Evolutionary conservation across 2,888 invertebrate genomes (phyloP), one percentile per base, ranked within the genome.

Genomic region (Thereva unica): DNA sequence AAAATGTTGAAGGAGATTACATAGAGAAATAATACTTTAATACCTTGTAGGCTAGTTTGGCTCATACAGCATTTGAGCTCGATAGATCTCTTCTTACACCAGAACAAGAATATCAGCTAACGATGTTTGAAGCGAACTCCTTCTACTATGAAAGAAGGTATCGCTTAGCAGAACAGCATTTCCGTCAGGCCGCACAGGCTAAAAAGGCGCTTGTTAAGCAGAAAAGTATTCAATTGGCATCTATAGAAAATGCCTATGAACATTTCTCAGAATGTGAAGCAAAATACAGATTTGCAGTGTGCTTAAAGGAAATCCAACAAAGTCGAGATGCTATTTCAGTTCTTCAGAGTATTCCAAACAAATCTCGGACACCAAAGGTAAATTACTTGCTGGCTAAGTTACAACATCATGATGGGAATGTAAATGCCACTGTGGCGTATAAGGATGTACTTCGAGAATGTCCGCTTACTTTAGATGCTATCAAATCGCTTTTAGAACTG

Each of bases 371-470:
- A 34, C 84, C 90, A 0, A 89, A 89, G 77, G 85, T 92, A 4
- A 90, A 92, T 75, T 87, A 92, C 85, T 87, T 91, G 8, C 77
- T 93, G 63, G 92, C 89, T 4, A 87, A 88, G 76, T 82, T 92
- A 71, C 89, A 89, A 72, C 86, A 87, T 72, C 85, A 87, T 69
- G 84, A 84, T 66, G 89, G 89, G 8, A 86, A 87, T 82, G 89
- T 89, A 72, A 79, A 88, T 59, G 87, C 89, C 10, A 86, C 89
- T 57, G 84, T 87, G 2, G 87, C 89, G 40, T 93, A 89, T 76
- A 92, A 90, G 77, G 92, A 92, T 81, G 91, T 92, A 7, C 76
- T 93, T 55, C 84, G 87, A 71, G 88, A 88, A 73, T 88, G 88
- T 75, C 92, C 92, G 0, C 80, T 91, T 76, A 89, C 92, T 0